Evolutionary conservation across 64 coral and sea anemone genomes (phyloP).

Genomic region (Cladopsammia gracilis): DNA sequence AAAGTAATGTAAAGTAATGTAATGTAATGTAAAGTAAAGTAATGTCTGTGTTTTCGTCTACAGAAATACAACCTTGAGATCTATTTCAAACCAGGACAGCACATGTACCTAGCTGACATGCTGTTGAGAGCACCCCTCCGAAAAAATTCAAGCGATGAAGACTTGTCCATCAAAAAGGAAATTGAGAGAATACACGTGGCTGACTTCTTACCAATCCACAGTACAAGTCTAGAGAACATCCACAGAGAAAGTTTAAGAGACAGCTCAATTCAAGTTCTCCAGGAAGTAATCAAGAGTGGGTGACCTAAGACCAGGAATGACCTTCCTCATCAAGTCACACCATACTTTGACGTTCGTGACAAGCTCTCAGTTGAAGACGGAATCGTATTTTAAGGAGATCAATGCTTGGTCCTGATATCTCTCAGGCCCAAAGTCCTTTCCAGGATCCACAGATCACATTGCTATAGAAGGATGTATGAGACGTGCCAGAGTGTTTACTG

Average conservation of each 20-base stretch:
- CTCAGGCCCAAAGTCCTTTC: constrained; percentile 15
- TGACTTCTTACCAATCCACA: no score
- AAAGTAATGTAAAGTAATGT: no score
- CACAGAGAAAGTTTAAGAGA: not conserved
- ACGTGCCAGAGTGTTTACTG: constrained; percentile 42
- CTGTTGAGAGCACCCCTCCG: no score
- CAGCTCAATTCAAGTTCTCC: not conserved
- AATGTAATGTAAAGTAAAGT: no score
- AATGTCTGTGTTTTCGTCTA: no score
- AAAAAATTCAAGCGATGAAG: no score
- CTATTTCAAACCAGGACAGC: no score
- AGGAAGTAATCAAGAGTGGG: constrained; percentile 10
- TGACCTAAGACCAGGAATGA: constrained; percentile 43
- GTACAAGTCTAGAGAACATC: no score
- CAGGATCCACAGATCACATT: constrained; percentile 28
- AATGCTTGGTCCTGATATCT: constrained; percentile 11
- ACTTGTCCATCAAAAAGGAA: no score
- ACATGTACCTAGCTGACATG: no score
- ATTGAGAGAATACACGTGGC: no score
- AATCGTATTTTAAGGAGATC: constrained; percentile 42
- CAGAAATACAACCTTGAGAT: no score
- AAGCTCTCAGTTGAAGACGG: constrained; percentile 42
- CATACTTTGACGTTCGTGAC: constrained; percentile 36
- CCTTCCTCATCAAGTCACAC: constrained; percentile 6
- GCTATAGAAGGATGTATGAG: constrained; percentile 45